Percentiles rank a stretch among this genome's conserved stretches.
Evolutionary conservation across 1,140 invertebrate species (phyloP).

Genomic region (Ceratosolen fusciceps): DNA sequence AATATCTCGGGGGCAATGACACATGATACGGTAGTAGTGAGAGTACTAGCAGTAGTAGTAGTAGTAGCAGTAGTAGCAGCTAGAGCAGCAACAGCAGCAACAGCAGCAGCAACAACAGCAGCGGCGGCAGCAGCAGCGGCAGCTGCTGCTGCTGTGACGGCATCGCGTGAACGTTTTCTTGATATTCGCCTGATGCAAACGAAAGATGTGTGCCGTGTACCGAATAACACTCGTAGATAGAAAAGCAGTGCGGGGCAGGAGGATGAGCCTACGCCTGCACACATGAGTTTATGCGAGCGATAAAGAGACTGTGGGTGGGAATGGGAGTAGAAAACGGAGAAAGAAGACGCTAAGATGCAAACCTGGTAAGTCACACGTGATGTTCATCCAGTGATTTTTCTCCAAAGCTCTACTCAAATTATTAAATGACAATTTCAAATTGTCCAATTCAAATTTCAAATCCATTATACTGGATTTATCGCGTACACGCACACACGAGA

Average conservation of each 20-base stretch:
- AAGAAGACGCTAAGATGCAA: neutral
- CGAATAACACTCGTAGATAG: constrained; percentile 9
- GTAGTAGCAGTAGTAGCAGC: neutral
- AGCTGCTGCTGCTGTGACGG: neutral
- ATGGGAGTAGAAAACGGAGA: neutral
- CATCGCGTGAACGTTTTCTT: neutral
- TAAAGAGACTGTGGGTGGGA: neutral
- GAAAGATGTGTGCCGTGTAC: constrained; percentile 23
- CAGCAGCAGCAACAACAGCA: neutral
- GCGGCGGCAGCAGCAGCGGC: too few relatives aligned
- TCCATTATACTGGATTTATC: too few relatives aligned
- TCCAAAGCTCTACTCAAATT: too few relatives aligned
- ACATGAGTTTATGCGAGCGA: too few relatives aligned
- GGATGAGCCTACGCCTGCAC: too few relatives aligned
- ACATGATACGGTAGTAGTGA: constrained; percentile 40
- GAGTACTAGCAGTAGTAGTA: neutral
- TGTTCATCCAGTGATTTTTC: too few relatives aligned
- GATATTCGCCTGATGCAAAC: constrained; percentile 32
- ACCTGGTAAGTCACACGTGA: neutral
- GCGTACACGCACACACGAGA: too few relatives aligned
- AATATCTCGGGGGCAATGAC: constrained; percentile 51
- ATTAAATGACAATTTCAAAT: too few relatives aligned
- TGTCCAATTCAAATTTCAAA: too few relatives aligned
- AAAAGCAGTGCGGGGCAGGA: too few relatives aligned
- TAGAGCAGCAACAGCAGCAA: too few relatives aligned